Base-by-base conservation (phyloP, 2,888 invertebrate genomes). In the Philopedon plagiatum region DNA sequence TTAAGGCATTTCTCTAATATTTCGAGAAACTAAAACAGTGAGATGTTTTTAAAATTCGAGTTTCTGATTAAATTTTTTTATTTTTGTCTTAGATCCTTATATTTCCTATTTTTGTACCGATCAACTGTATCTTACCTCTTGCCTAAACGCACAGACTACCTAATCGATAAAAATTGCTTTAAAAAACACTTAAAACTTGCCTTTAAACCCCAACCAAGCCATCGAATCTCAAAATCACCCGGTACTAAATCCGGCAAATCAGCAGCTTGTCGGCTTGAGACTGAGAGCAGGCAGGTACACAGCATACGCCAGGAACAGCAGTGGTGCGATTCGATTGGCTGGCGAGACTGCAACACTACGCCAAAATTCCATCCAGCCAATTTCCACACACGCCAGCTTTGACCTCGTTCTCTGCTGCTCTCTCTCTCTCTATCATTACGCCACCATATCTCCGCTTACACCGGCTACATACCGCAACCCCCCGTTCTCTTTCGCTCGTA, bases 301-400 rank as follows among this genome's bases (percentile, higher is more conserved):
- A 61, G 51, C 21, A 39, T 41, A 62, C 46, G 26, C 29, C 71
- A 57, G 63, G 71, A 70, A 62, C 69, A 71, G 51, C 60, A 68
- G 54, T 61, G 54, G 39, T 66, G 65, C 71, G 71, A 71, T 71
- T 71, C 66, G 68, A 73, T 73, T 73, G 69, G 73, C 73, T 73
- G 73, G 73, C 60, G 61, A 51, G 73, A 54, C 70, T 37, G 57
- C 73, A 51, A 64, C 51, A 21, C 51, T 15, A 54, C 51, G 51
- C 51, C 51, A 54, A 54, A 21, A 29, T 54, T 57, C 65, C 68
- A 70, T 73, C 69, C 73, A 73, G 73, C 73, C 73, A 73, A 73
- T 73, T 49, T 63, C 34, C 54, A 23, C 63, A 51, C 73, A 73
- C 70, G 64, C 68, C 63, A 44, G 51, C 65, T 61, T 44, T 32